Evolutionary conservation across 2,797 vertebrate species (phyloP).

Genomic region (Enteromius paludinosus): DNA sequence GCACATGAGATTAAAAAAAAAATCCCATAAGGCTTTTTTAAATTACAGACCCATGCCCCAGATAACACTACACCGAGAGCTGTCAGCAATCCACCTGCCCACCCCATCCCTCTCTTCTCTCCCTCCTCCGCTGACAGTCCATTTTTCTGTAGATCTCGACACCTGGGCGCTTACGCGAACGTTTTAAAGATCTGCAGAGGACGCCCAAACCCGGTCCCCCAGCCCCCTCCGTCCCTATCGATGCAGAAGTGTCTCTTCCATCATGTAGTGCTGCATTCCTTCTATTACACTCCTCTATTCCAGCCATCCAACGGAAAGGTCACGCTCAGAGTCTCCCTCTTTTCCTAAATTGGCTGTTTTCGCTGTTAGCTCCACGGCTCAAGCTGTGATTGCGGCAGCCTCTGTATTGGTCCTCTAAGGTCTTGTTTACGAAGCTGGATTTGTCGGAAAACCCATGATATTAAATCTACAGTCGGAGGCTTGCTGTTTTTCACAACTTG

Average conservation of each 20-base stretch:
- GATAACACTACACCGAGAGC: slow-evolving; percentile 40
- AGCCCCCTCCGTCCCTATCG: slow-evolving; percentile 63
- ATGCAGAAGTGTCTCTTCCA: slow-evolving; percentile 57
- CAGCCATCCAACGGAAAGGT: slow-evolving; percentile 69
- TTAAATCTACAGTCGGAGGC: slow-evolving; percentile 25
- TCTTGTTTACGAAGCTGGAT: slow-evolving; percentile 49
- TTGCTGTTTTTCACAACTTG: slow-evolving; percentile 30
- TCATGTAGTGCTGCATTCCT: slow-evolving; percentile 69
- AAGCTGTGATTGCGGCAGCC: slow-evolving; percentile 67
- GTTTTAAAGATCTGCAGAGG: slow-evolving; percentile 79
- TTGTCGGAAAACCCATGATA: slow-evolving; percentile 31
- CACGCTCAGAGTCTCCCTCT: slow-evolving; percentile 64
- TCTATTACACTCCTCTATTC: slow-evolving; percentile 74
- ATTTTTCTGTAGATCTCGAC: slow-evolving; percentile 76
- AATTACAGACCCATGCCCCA: slow-evolving; percentile 50
- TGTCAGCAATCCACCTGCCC: slow-evolving; percentile 53
- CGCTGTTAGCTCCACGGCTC: slow-evolving; percentile 70
- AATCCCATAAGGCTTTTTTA: slow-evolving; percentile 42
- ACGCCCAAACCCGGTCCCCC: slow-evolving; percentile 66
- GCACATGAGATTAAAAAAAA: slow-evolving; percentile 58
- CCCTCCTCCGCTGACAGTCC: slow-evolving; percentile 73
- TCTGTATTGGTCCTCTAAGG: slow-evolving; percentile 75
- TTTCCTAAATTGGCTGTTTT: slow-evolving; percentile 81
- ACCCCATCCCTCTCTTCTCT: slow-evolving; percentile 61
- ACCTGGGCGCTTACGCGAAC: slow-evolving; percentile 72